Evolutionary conservation across 2,113 vertebrate genomes (phyloP), one percentile per base, ranked within the genome.

Genomic region (Gymnarchus niloticus): DNA sequence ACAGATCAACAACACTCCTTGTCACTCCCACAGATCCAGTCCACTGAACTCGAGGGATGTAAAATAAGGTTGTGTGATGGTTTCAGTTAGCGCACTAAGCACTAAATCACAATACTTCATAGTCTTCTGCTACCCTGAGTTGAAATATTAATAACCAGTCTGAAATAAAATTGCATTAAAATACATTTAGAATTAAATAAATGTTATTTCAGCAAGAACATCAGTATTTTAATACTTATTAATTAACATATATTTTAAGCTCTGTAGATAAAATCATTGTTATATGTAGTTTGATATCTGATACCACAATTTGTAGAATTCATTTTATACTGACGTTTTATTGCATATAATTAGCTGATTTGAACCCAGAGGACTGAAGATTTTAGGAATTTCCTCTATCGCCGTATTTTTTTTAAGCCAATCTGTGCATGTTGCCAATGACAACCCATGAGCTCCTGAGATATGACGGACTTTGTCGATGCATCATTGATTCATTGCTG

Each of bases 1-100:
- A 65, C 84, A 84, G 87, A 93, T 93, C 92, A 92, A 92, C 91
- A 92, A 86, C 87, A 90, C 92, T 92, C 90, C 92, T 86, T 73
- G 85, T 85, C 87, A 89, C 87, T 87, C 85, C 83, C 61, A 87
- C 87, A 87, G 87, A 88, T 56, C 81, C 88, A 91, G 61, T 86
- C 12, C 19, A 17, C 65, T 17, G 65, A 73, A 73, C 89, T 89
- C 87, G 1, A 33, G 83, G 65, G 56, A 88, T 91, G 87, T 89
- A 91, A 92, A 90, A 91, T 90, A 10, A 65, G n/a, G 19, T 84
- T 88, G 84, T 88, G 87, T 69, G 87, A 56, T 37, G 54, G 17
- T 59, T 88, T 7, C 48, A 33, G 52, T 69, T 76, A 51, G 81
- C 83, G 59, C 81, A 76, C 73, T 1, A 1, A 65, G 56, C 10